Evolutionary conservation across 2,888 invertebrate species (phyloP).

Genomic region (Pterobdella sp.): DNA sequence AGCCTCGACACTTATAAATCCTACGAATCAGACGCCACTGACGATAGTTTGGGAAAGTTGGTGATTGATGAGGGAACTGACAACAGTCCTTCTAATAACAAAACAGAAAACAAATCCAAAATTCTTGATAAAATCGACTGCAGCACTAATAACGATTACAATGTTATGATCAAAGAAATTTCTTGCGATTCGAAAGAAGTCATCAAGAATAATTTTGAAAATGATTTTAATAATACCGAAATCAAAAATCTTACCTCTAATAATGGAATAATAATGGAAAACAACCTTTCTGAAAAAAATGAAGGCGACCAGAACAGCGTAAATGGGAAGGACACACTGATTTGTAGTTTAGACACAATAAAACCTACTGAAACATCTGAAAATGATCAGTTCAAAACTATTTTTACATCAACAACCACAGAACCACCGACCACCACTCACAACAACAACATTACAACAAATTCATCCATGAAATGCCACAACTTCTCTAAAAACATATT

Average conservation of each 20-base stretch:
- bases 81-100: background rate
- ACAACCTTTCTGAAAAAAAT: background rate
- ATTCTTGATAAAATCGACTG: too few species aligned
- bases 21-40: conserved; percentile 2
- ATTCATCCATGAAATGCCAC: background rate
- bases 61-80: conserved; percentile 1
- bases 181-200: too few species aligned
- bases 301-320: too few species aligned
- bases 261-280: background rate
- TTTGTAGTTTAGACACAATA: too few species aligned
- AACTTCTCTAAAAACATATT: background rate
- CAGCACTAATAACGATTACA: background rate
- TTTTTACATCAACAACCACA: background rate
- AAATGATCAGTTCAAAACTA: too few species aligned
- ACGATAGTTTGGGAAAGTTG: conserved; percentile 11
- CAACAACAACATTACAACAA: background rate
- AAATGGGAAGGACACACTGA: too few species aligned
- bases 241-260: background rate
- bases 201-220: background rate
- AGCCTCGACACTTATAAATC: background rate
- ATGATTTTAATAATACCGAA: background rate
- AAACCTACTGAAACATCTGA: too few species aligned
- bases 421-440: background rate
- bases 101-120: too few species aligned
- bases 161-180: background rate